Base-by-base conservation (phyloP, 2,113 vertebrate species). In the Arothron firmamentum region DNA sequence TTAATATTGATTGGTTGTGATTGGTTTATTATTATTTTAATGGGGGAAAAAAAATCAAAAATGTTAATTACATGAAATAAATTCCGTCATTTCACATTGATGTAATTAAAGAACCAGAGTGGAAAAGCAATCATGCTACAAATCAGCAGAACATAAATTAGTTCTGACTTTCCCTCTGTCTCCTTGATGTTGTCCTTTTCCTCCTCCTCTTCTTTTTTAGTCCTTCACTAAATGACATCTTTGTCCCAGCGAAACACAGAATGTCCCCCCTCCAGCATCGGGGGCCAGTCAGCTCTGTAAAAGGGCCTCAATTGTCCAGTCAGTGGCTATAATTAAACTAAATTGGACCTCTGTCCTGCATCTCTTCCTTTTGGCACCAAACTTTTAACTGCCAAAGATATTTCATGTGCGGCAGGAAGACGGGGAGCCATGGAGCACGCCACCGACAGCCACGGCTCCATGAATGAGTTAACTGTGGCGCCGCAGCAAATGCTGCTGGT, bases 181-280 rank as follows among this genome's bases (percentile, higher is more conserved):
- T 48, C 38, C 23, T 41, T 70, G 59, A 83, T 67, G 42, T 52
- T 51, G n/a, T 66, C 58, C 57, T 67, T 56, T 47, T 83, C 55
- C 14, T 23, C 13, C 21, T 52, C 6, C 12, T 17, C 16, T 45
- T 45, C 55, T 48, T 70, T 59, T 51, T 54, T 52, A 52, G 64
- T 60, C 42, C 52, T 47, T 61, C 70, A 78, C 80, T 81, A 84
- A 90, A 86, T 78, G 17, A 77, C 70, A 38, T 84, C 87, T 90
- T 88, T 90, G 87, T 91, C 70, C 69, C 51, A 59, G 74, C 31
- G n/a, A 59, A 65, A 62, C 34, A 71, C 38, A 82, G 74, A 86
- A 83, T 78, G 25, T 28, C 25, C 83, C 79, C 84, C 84, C 73
- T 47, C 23, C 34, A 31, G 72, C 14, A 19, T 68, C 62, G 74